These are phyloP conservation scores for Hybognathus amarus DNA, from an alignment of 2,797 vertebrate genomes.

Conservation along the genomic window DNA sequence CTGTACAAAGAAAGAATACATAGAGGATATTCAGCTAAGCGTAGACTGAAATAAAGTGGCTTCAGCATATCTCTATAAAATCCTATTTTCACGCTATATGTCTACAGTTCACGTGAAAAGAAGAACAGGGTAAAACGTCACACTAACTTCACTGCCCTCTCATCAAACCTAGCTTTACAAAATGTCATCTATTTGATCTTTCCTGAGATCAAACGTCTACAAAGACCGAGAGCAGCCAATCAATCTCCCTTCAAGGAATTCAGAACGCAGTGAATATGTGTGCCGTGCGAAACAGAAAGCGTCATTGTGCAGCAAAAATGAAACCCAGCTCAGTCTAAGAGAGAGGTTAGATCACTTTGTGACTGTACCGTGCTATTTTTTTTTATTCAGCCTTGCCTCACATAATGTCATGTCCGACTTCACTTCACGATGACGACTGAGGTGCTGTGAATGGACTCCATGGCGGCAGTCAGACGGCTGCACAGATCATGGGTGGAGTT, in stretches of 20 bases:
- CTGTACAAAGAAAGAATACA: constrained; percentile 40
- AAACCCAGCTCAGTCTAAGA: constrained; percentile 25
- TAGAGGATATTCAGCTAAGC: constrained; percentile 33
- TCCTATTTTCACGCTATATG: constrained; percentile 27
- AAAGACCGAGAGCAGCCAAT: constrained; percentile 41
- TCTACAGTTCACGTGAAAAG: constrained; percentile 44
- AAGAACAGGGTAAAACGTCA: constrained; percentile 14
- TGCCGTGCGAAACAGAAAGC: constrained; percentile 43
- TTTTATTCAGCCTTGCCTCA: not conserved
- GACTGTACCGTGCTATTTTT: constrained; percentile 14
- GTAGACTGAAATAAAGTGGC: constrained; percentile 43
- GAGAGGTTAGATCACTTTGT: constrained; percentile 5
- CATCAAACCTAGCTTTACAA: constrained; percentile 42
- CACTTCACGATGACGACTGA: constrained; percentile 85
- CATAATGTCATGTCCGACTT: constrained; percentile 36
- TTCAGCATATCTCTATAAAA: constrained; percentile 40
- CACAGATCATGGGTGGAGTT: constrained; percentile 92
- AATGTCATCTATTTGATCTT: constrained; percentile 53
- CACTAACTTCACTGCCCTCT: constrained; percentile 27
- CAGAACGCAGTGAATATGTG: constrained; percentile 31
- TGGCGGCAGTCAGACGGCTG: constrained; percentile 91
- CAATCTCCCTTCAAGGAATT: constrained; percentile 32
- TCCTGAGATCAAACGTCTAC: constrained; percentile 57
- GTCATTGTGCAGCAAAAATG: constrained; percentile 50
- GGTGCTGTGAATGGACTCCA: constrained; percentile 91